Percentiles rank a stretch among this genome's conserved stretches.
Conservation (phyloP, 2,113 vertebrate species). For the Serinus canaria region DNA sequence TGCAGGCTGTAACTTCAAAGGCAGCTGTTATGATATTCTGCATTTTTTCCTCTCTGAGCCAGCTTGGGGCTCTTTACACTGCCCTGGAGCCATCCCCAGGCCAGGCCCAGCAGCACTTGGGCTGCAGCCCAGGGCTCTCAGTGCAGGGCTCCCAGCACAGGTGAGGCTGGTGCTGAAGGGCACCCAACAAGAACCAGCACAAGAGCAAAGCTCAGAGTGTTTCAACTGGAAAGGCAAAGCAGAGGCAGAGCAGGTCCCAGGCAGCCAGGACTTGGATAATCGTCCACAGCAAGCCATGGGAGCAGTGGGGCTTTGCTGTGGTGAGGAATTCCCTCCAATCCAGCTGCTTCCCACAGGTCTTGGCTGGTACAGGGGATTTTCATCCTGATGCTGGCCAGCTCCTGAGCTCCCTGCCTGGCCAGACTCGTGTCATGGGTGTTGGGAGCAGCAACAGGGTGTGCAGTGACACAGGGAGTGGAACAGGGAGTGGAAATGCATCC, state of each 20-base stretch:
- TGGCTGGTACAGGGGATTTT: not conserved
- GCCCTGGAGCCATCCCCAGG: not conserved
- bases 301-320: not conserved
- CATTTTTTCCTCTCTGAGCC: not conserved
- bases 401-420: not conserved
- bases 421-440: not conserved
- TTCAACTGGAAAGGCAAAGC: not conserved
- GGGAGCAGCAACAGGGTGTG: not conserved
- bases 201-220: not conserved
- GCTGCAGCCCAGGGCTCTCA: not conserved
- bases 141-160: not conserved
- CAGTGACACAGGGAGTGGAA: not conserved
- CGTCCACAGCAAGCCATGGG: not conserved
- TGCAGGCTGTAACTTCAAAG: not conserved
- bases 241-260: not conserved
- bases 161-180: accelerated
- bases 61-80: not conserved
- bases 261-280: not conserved
- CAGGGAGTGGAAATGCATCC: not conserved
- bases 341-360: not conserved
- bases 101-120: not conserved
- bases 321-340: not conserved
- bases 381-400: not conserved
- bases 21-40: not conserved
- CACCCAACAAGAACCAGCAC: not conserved